Conservation (phyloP, 2,888 invertebrate species). For the Macrosoma leucophasiata region DNA sequence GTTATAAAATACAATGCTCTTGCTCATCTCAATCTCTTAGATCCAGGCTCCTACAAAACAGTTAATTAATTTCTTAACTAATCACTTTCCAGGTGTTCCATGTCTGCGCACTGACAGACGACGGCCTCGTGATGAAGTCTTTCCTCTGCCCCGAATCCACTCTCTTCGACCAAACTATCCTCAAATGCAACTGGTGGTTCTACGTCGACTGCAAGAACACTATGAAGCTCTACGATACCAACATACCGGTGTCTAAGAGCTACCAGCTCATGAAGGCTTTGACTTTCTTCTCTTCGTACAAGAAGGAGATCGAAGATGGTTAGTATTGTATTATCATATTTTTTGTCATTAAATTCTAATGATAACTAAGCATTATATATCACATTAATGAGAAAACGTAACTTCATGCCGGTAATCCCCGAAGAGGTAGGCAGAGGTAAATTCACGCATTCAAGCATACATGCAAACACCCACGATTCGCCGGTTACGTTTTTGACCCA, state of each 20-base stretch:
- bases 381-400: too few relatives aligned
- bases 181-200: conserved; percentile 97
- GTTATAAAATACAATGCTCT: too few relatives aligned
- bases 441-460: too few relatives aligned
- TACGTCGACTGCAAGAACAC: conserved; percentile 93
- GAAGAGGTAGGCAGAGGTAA: too few relatives aligned
- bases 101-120: conserved; percentile 92
- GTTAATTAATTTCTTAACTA: not conserved
- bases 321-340: conserved; percentile 18
- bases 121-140: conserved; percentile 92
- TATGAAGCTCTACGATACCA: conserved; percentile 88
- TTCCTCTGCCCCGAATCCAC: conserved; percentile 94
- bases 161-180: conserved; percentile 91
- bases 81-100: conserved; percentile 84
- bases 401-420: too few relatives aligned
- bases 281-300: conserved; percentile 91
- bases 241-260: conserved; percentile 93
- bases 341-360: too few relatives aligned
- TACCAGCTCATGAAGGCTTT: conserved; percentile 94
- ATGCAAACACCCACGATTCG: too few relatives aligned
- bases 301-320: conserved; percentile 76
- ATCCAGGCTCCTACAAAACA: too few relatives aligned
- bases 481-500: too few relatives aligned
- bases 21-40: too few relatives aligned
- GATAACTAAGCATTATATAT: too few relatives aligned